Percentiles rank a stretch among this genome's conserved stretches.
These are phyloP conservation scores for Heterodera filipjevi DNA, from an alignment of 2,888 invertebrate genomes.

Conservation along the genomic window DNA sequence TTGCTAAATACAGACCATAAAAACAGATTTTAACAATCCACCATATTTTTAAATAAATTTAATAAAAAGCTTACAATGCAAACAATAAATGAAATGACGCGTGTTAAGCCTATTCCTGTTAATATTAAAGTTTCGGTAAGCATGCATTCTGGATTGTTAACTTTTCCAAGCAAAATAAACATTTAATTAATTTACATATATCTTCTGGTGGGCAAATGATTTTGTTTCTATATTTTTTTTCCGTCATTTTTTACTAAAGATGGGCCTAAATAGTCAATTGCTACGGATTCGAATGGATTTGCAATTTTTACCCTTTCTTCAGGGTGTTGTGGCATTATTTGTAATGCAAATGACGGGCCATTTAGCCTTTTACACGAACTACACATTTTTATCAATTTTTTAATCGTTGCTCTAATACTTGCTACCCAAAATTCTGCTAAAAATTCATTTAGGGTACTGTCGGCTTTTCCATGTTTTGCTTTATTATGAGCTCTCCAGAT, in stretches of 20 bases:
- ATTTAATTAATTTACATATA: background rate
- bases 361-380: slow-evolving; percentile 52
- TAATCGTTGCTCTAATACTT: slow-evolving; percentile 44
- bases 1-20: background rate
- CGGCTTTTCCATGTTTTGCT: slow-evolving; percentile 48
- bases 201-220: slow-evolving; percentile 9
- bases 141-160: background rate
- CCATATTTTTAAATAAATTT: background rate
- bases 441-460: slow-evolving; percentile 43
- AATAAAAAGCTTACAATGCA: background rate
- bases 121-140: background rate
- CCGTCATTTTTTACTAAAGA: slow-evolving; percentile 40
- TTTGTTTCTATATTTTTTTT: slow-evolving; percentile 16
- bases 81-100: background rate
- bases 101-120: background rate
- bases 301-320: slow-evolving; percentile 52
- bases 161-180: background rate
- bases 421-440: slow-evolving; percentile 59
- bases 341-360: slow-evolving; percentile 45
- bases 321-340: slow-evolving; percentile 64
- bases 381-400: slow-evolving; percentile 52
- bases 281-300: slow-evolving; percentile 58
- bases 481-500: slow-evolving; percentile 38
- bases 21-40: background rate
- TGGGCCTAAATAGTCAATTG: slow-evolving; percentile 66